These are phyloP conservation scores for Microcebus tavaratra DNA, from an alignment of 2,113 vertebrate species.

Conservation along the genomic window DNA sequence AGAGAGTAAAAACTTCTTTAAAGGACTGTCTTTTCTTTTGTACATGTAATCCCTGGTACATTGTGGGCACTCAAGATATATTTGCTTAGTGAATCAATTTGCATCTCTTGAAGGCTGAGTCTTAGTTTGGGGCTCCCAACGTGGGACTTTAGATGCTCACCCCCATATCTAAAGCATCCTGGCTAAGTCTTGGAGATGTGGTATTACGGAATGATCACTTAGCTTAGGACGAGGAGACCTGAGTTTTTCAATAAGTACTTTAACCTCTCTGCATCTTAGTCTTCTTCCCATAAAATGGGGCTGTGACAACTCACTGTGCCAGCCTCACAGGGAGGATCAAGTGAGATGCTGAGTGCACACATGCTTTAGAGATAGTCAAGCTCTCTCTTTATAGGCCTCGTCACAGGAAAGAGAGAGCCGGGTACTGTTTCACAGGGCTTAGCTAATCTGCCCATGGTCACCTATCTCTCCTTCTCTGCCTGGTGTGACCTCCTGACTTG, in stretches of 20 bases:
- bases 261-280: not conserved
- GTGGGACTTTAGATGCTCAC: not conserved
- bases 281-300: not conserved
- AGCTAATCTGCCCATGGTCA: not conserved
- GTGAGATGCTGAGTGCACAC: not conserved
- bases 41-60: not conserved
- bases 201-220: not conserved
- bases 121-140: not conserved
- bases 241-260: not conserved
- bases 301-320: not conserved
- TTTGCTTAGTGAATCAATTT: not conserved
- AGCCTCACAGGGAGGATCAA: not conserved
- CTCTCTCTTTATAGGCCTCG: not conserved
- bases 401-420: not conserved
- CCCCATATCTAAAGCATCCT: not conserved
- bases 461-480: not conserved
- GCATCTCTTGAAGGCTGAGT: not conserved
- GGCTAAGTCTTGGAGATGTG: not conserved
- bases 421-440: not conserved
- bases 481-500: not conserved
- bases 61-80: not conserved
- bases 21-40: not conserved
- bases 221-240: not conserved
- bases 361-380: not conserved
- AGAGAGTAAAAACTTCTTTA: not conserved